Percentiles rank a stretch among this genome's conserved stretches.
phyloP scores from a whole-genome alignment of 2,888 invertebrate genomes.

The Busseola fusca region DNA sequence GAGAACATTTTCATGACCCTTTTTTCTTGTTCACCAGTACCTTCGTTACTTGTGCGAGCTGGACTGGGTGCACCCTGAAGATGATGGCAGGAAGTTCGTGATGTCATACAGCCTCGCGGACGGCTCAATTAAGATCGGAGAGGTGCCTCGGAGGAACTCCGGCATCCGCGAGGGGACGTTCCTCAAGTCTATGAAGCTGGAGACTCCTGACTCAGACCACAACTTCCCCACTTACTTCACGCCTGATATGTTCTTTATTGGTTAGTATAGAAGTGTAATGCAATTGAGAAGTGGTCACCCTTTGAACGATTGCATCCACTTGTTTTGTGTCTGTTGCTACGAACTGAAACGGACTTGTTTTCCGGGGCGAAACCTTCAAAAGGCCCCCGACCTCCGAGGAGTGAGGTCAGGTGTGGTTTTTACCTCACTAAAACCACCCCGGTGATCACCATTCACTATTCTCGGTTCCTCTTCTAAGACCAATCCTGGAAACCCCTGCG shows the following conservation, averaged over 20 bases:
- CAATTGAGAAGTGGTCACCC: background rate
- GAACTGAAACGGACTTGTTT: background rate
- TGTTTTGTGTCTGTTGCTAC: background rate
- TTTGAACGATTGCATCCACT: background rate
- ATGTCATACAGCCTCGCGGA: constrained; percentile 93
- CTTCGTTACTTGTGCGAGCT: constrained; percentile 93
- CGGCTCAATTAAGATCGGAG: constrained; percentile 92
- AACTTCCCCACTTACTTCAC: constrained; percentile 93
- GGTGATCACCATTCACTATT: too few species aligned
- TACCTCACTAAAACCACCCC: too few species aligned
- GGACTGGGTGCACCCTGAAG: constrained; percentile 94
- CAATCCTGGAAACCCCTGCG: too few species aligned
- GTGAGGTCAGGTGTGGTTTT: too few species aligned
- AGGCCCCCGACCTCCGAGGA: too few species aligned
- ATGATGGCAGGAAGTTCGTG: constrained; percentile 92
- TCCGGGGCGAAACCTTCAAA: too few species aligned
- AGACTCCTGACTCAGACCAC: constrained; percentile 91
- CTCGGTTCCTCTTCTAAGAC: too few species aligned
- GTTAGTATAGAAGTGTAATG: constrained; percentile 74
- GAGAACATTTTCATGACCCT: background rate
- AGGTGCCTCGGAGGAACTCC: constrained; percentile 92
- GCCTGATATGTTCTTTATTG: constrained; percentile 94
- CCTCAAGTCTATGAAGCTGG: constrained; percentile 90
- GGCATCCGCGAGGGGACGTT: constrained; percentile 94
- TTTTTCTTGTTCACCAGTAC: constrained; percentile 74